Base-by-base conservation (phyloP, 2,888 invertebrate species). In the Limnephilus rhombicus region DNA sequence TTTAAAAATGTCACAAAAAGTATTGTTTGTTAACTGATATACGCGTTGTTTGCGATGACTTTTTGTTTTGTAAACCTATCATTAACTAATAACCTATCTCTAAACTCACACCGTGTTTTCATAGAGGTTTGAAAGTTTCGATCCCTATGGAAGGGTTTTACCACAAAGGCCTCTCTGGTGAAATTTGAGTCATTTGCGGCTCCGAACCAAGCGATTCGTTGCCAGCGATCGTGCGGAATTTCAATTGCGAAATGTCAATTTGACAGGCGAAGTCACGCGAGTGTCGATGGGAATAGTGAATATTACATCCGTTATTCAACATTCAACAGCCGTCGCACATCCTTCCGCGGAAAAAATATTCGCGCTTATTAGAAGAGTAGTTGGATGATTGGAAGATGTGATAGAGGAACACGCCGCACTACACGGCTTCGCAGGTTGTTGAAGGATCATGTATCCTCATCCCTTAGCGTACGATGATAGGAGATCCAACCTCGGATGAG, bases 211-310 rank as follows among this genome's bases (percentile, higher is more conserved):
- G 45, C 86, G 86, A 86, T 86, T 86, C 86, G 83, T 90, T 90
- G 29, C 49, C 53, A 82, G 34, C 85, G 34, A 83, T 49, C 83
- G 90, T 86, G 68, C 85, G 85, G 90, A 91, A 91, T 91, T 85
- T 85, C 90, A 91, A 91, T 91, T 80, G 86, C 85, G 85, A 86
- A 91, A 91, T 85, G 90, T 91, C 90, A 91, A 85, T 68, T 86
- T 91, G 90, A 91, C 90, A 85, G 90, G 85, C 90, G 85, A 45
- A 91, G 83, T 80, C 85, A 41, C 85, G 90, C 90, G 18, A 68
- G 80, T 85, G 90, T 91, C 90, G 83, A 90, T 45, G 86, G 45
- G 86, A 86, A 86, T 86, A 45, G 86, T 86, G 86, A 86, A 86
- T 45, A 86, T 86, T 86, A 86, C 41, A 86, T 86, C 29, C 86